These are phyloP conservation scores for Limosa lapponica DNA, from an alignment of 2,797 vertebrate genomes.

Conservation along the genomic window DNA sequence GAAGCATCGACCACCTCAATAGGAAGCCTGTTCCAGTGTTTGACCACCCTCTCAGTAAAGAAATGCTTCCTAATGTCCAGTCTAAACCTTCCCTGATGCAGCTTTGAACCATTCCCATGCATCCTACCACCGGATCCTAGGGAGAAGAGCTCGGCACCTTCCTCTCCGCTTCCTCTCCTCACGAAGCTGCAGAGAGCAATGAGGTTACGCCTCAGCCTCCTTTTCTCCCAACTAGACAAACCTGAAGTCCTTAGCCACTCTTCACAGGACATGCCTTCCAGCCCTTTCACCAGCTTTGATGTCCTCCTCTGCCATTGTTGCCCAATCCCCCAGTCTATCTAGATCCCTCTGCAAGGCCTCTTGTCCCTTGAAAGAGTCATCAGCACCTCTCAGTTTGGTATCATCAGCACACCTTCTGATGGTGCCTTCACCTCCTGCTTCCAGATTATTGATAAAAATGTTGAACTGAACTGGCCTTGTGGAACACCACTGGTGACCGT, in stretches of 20 bases:
- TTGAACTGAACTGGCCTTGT: not conserved
- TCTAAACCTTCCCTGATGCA: too few relatives aligned
- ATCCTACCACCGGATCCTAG: not conserved
- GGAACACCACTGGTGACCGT: not conserved
- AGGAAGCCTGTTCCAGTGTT: not conserved
- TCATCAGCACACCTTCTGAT: not conserved
- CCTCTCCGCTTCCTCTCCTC: not conserved
- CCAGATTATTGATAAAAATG: not conserved
- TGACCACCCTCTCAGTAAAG: not conserved
- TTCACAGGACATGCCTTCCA: not conserved
- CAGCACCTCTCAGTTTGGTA: not conserved
- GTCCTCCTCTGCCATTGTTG: not conserved
- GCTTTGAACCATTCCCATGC: not conserved
- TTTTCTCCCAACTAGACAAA: not conserved
- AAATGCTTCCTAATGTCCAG: not conserved
- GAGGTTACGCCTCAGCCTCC: not conserved
- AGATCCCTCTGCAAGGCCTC: not conserved
- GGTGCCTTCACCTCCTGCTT: not conserved
- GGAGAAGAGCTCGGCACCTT: not conserved
- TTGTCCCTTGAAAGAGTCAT: not conserved
- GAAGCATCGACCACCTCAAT: not conserved
- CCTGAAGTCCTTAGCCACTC: too few relatives aligned
- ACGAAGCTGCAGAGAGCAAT: not conserved
- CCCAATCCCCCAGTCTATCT: not conserved
- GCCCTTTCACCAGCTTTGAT: not conserved